These are phyloP conservation scores for Stegostoma tigrinum DNA, from an alignment of 2,113 vertebrate species.

Conservation along the genomic window DNA sequence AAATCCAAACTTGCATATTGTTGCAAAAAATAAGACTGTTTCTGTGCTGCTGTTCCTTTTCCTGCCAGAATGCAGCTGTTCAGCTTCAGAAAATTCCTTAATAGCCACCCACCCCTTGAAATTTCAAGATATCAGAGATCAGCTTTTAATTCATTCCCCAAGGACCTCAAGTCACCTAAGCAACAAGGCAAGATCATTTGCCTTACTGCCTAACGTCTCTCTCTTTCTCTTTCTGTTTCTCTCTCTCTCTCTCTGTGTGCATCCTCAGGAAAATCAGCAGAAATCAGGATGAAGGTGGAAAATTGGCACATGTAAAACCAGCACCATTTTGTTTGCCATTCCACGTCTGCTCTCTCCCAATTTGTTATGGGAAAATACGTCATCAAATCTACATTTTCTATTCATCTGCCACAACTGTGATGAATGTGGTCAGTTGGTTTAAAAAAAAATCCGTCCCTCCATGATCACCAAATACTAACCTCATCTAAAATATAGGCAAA, in stretches of 20 bases:
- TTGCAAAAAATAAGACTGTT: background rate
- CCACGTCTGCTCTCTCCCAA: too few species aligned
- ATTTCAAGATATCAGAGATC: background rate
- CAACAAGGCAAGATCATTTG: background rate
- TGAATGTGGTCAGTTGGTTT: background rate
- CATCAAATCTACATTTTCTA: background rate
- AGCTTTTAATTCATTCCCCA: background rate
- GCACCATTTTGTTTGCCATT: background rate
- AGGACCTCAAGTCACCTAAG: background rate
- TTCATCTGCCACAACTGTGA: background rate
- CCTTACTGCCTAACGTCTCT: background rate
- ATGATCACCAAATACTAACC: background rate
- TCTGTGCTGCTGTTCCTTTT: background rate
- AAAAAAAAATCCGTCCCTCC: background rate
- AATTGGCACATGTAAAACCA: background rate
- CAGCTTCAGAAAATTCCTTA: too few species aligned
- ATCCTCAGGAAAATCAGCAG: background rate
- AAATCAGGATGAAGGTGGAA: too few species aligned
- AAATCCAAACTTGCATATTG: background rate
- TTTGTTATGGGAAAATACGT: too few species aligned
- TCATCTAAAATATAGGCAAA: background rate
- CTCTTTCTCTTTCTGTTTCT: background rate
- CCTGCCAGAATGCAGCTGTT: too few species aligned
- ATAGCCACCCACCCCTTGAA: background rate
- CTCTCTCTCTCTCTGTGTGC: background rate